Conservation (phyloP, 2,797 vertebrate species). For the Channallabes apus region DNA sequence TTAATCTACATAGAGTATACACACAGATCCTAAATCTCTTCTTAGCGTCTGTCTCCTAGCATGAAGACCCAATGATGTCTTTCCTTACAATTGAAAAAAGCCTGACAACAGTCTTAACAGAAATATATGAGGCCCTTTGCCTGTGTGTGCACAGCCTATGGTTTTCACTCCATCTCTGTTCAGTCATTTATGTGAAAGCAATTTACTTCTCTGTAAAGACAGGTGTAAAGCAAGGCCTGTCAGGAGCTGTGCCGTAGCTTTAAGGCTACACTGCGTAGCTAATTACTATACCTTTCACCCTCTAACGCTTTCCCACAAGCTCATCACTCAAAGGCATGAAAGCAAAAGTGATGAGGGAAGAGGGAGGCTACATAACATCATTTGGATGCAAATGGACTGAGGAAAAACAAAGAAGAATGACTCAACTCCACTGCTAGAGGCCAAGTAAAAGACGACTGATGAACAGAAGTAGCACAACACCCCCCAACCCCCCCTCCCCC, state of each 20-base stretch:
- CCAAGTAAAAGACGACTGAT: conserved; percentile 14
- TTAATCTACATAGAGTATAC: neutral
- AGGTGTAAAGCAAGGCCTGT: conserved; percentile 30
- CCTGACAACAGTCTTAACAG: neutral
- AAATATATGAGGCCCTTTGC: neutral
- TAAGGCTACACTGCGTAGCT: conserved; percentile 35
- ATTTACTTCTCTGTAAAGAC: conserved; percentile 4
- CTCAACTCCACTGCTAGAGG: conserved; percentile 41
- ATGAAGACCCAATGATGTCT: neutral
- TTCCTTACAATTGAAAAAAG: neutral
- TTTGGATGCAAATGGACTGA: conserved; percentile 50
- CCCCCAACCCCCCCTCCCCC: too few relatives aligned
- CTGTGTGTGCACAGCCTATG: neutral
- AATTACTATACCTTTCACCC: conserved; percentile 53
- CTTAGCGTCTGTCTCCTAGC: neutral
- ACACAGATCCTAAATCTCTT: neutral
- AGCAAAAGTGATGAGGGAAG: conserved; percentile 16
- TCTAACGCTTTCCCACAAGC: conserved; percentile 30
- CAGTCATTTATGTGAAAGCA: conserved; percentile 16
- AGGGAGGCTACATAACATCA: conserved; percentile 44
- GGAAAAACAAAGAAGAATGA: conserved; percentile 43
- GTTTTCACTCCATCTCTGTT: conserved; percentile 10
- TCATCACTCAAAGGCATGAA: conserved; percentile 45
- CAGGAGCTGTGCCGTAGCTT: conserved; percentile 2
- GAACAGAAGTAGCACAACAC: conserved; percentile 35